phyloP scores from a whole-genome alignment of 2,113 vertebrate species.

The Callopanchax toddi region DNA sequence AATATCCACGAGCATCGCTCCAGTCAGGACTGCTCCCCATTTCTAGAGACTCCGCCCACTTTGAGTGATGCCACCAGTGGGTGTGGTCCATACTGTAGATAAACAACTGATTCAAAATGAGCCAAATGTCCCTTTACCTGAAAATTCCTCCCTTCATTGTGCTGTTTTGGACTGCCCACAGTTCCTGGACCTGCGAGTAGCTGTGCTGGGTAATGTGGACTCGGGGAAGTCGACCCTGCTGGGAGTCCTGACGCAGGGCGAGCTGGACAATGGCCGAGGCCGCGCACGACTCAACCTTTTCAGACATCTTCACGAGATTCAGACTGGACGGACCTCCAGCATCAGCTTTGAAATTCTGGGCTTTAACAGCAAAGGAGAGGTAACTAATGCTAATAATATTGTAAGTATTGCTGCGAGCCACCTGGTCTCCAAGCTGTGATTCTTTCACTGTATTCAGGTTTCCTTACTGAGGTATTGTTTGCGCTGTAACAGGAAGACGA shows the following conservation, averaged over 20 bases:
- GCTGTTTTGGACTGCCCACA: constrained; percentile 42
- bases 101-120: too few species aligned
- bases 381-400: constrained; percentile 41
- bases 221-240: constrained; percentile 94
- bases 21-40: too few species aligned
- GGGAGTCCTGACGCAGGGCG: constrained; percentile 94
- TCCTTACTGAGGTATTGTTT: too few species aligned
- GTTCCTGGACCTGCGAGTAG: constrained; percentile 97
- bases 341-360: constrained; percentile 98
- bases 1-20: too few species aligned
- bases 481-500: too few species aligned
- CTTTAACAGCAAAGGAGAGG: constrained; percentile 99
- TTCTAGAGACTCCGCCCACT: too few species aligned
- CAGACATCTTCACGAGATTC: constrained; percentile 96
- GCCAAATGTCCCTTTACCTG: not conserved
- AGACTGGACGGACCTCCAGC: constrained; percentile 94
- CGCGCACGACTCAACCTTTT: constrained; percentile 96
- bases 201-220: constrained; percentile 95
- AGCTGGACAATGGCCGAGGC: constrained; percentile 94
- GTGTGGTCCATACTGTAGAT: too few species aligned
- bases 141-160: not conserved
- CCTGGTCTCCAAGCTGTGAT: too few species aligned
- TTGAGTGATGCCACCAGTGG: too few species aligned
- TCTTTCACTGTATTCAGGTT: too few species aligned
- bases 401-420: too few species aligned